A percentile compares a stretch with the other conserved stretches of the same genome.
Evolutionary conservation across 2,797 vertebrate genomes (phyloP).

Genomic region (Coendou prehensilis): DNA sequence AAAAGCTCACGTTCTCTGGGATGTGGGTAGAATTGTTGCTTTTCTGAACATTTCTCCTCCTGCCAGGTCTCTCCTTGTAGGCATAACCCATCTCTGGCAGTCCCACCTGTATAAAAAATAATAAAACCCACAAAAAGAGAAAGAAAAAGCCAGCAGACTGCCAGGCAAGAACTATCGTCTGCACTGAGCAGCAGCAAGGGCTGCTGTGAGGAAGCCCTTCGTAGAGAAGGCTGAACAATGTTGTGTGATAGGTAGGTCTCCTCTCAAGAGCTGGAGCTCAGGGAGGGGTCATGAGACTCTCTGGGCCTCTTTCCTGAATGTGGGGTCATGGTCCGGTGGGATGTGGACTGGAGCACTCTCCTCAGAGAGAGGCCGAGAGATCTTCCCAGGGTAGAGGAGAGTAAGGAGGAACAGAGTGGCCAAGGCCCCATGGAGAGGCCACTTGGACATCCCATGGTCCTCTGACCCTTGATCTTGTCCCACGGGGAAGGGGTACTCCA

Average conservation of each 20-base stretch:
- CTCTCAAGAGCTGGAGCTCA: constrained; percentile 24
- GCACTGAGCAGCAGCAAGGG: background rate
- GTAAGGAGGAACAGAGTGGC: background rate
- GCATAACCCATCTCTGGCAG: constrained; percentile 56
- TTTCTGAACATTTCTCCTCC: constrained; percentile 25
- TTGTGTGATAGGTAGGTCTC: background rate
- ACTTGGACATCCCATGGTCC: background rate
- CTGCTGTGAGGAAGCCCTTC: constrained; percentile 15
- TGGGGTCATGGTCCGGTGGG: background rate
- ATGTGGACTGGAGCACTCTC: background rate
- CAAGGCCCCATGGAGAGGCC: background rate
- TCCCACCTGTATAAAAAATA: constrained; percentile 70
- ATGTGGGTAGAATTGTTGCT: constrained; percentile 5
- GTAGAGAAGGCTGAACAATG: background rate
- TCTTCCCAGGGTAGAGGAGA: background rate
- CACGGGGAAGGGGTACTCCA: background rate
- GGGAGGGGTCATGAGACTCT: background rate
- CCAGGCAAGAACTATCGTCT: constrained; percentile 8
- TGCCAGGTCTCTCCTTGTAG: constrained; percentile 47
- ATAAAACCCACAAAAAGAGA: constrained; percentile 69
- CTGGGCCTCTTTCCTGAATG: constrained; percentile 51
- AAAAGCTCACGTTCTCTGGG: constrained; percentile 40
- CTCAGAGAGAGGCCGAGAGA: constrained; percentile 5
- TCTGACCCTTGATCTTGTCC: background rate
- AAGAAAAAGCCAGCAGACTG: background rate